Evolutionary conservation across 2,797 vertebrate genomes (phyloP).

Genomic region (Rallus crepitans): DNA sequence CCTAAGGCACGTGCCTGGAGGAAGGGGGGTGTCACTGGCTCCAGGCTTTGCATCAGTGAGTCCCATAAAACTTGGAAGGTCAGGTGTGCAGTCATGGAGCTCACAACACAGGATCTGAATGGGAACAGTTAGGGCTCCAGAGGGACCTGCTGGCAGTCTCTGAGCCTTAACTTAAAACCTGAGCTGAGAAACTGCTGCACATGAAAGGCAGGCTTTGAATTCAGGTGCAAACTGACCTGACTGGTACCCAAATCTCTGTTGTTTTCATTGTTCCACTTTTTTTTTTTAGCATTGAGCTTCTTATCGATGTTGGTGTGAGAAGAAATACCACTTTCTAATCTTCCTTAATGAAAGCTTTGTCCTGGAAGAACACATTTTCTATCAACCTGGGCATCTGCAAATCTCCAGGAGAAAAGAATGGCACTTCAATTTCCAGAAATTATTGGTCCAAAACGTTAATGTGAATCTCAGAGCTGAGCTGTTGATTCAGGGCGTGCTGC

Average conservation of each 20-base stretch:
- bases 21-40: background rate
- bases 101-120: background rate
- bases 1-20: background rate
- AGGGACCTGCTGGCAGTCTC: background rate
- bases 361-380: slow-evolving; percentile 25
- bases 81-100: background rate
- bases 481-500: slow-evolving; percentile 49
- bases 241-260: background rate
- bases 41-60: slow-evolving; percentile 17
- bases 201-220: background rate
- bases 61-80: background rate
- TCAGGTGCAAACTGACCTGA: background rate
- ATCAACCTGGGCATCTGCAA: slow-evolving; percentile 35
- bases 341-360: background rate
- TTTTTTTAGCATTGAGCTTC: background rate
- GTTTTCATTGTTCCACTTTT: background rate
- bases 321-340: background rate
- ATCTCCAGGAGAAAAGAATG: slow-evolving; percentile 44
- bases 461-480: slow-evolving; percentile 59
- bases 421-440: slow-evolving; percentile 68
- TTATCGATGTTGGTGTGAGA: background rate
- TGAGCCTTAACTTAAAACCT: background rate
- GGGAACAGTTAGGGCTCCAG: background rate
- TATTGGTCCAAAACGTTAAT: slow-evolving; percentile 55
- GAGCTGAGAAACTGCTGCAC: background rate